Percentiles rank a stretch among this genome's conserved stretches.
These are phyloP conservation scores for Ladona fulva DNA, from an alignment of 1,140 invertebrate species.

Conservation along the genomic window DNA sequence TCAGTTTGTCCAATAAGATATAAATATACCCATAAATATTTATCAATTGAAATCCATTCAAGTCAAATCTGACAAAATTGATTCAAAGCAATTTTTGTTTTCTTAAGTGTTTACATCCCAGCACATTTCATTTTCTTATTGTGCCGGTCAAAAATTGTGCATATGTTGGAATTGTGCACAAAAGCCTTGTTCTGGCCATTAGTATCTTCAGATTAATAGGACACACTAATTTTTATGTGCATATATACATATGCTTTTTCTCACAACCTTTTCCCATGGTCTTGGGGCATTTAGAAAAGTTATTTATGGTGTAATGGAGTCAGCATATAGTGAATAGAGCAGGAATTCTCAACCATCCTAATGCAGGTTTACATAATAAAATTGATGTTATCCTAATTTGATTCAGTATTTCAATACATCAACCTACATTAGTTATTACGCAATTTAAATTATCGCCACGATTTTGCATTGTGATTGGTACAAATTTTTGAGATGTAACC, in stretches of 20 bases:
- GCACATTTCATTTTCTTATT: neutral
- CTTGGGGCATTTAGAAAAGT: neutral
- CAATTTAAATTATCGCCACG: neutral
- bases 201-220: neutral
- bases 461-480: neutral
- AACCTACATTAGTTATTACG: too few species aligned
- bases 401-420: too few species aligned
- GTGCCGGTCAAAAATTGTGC: neutral
- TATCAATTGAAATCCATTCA: too few species aligned
- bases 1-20: too few species aligned
- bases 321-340: neutral
- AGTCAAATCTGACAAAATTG: too few species aligned
- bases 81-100: neutral
- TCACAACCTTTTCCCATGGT: slow-evolving; percentile 4
- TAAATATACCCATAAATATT: too few species aligned
- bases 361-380: neutral
- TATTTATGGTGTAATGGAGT: neutral
- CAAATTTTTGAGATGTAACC: neutral
- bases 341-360: neutral
- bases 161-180: neutral
- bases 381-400: too few species aligned
- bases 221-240: neutral
- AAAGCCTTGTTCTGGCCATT: neutral
- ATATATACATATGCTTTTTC: neutral
- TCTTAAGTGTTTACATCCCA: neutral